These are phyloP conservation scores for Drosophila hydei DNA, from an alignment of 1,140 invertebrate genomes.

Conservation along the genomic window DNA sequence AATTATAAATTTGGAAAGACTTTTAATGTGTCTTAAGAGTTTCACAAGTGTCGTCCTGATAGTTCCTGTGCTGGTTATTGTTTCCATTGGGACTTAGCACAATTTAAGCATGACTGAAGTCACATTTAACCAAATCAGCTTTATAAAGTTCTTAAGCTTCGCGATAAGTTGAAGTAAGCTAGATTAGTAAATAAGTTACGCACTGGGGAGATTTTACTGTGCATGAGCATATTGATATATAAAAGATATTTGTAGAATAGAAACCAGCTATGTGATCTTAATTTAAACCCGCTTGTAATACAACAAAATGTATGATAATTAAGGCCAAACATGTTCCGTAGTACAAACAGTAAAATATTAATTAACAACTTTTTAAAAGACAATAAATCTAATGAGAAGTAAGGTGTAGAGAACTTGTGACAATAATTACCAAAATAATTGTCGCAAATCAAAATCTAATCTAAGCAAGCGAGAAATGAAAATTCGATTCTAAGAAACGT, in stretches of 20 bases:
- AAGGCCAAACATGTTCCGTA: conserved; percentile 24
- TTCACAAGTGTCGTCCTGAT: conserved; percentile 17
- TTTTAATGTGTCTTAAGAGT: conserved; percentile 25
- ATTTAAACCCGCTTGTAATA: conserved; percentile 55
- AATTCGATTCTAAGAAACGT: background rate
- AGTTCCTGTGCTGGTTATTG: conserved; percentile 42
- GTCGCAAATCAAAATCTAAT: background rate
- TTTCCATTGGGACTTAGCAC: conserved; percentile 4
- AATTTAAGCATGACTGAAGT: conserved; percentile 25
- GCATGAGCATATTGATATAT: conserved; percentile 16
- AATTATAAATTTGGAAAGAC: conserved; percentile 29
- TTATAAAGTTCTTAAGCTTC: conserved; percentile 38
- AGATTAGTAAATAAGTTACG: conserved; percentile 21
- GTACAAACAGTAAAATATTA: conserved; percentile 44
- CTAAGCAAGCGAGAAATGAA: background rate
- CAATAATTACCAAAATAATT: conserved; percentile 14
- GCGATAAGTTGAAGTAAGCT: background rate
- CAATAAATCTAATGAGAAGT: conserved; percentile 42
- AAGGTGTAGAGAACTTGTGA: conserved; percentile 13
- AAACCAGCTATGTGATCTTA: conserved; percentile 68
- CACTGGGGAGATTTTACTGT: conserved; percentile 16
- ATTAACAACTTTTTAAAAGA: conserved; percentile 44
- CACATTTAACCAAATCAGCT: conserved; percentile 45
- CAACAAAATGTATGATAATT: conserved; percentile 11
- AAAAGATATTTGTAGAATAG: conserved; percentile 26